Percentiles rank a stretch among this genome's conserved stretches.
Evolutionary conservation across 1,140 invertebrate genomes (phyloP).

Genomic region (Calosoma granatense): DNA sequence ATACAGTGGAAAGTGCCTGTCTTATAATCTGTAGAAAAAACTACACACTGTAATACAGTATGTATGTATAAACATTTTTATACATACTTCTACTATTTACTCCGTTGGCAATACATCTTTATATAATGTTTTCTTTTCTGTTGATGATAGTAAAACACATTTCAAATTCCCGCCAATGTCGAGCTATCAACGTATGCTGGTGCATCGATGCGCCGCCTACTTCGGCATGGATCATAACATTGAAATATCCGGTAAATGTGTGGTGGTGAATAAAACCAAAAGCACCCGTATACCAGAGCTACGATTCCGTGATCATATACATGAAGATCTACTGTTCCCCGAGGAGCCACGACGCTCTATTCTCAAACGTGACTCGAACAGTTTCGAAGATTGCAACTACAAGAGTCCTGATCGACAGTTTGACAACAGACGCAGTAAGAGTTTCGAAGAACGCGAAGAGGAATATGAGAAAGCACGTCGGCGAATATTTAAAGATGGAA

Average conservation of each 20-base stretch:
- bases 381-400: conserved; percentile 59
- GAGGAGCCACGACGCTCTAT: conserved; percentile 68
- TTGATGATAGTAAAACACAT: conserved; percentile 56
- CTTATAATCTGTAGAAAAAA: neutral
- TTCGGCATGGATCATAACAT: conserved; percentile 93
- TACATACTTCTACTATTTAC: too few species aligned
- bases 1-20: too few species aligned
- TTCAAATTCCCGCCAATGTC: conserved; percentile 84
- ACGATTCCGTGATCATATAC: conserved; percentile 48
- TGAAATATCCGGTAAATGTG: conserved; percentile 72
- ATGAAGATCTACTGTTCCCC: conserved; percentile 45
- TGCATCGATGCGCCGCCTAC: conserved; percentile 84
- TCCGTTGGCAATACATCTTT: too few species aligned
- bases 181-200: conserved; percentile 90
- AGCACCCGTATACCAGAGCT: conserved; percentile 61
- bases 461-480: conserved; percentile 74
- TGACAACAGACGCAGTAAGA: conserved; percentile 67
- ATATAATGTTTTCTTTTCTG: conserved; percentile 22
- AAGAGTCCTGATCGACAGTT: conserved; percentile 49
- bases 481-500: conserved; percentile 62
- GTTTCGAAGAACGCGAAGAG: conserved; percentile 81
- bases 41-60: too few species aligned
- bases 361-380: conserved; percentile 70
- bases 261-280: conserved; percentile 72
- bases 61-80: too few species aligned